These are phyloP conservation scores for Heliocidaris erythrogramma DNA, from an alignment of 35 echinoderm and acorn worm genomes.

Conservation along the genomic window DNA sequence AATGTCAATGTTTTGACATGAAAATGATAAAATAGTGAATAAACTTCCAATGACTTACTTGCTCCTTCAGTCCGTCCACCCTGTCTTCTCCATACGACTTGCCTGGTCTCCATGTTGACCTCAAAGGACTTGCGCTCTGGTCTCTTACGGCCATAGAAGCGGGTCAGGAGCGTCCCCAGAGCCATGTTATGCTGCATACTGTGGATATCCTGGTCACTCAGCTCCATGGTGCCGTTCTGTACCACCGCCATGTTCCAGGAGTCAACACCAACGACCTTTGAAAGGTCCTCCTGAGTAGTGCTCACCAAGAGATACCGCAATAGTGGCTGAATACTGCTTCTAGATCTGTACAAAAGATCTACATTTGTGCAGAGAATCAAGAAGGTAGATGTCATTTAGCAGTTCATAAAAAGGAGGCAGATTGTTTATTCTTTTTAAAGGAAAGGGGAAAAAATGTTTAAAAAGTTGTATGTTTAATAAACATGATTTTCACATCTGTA, in stretches of 20 bases:
- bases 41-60: slow-evolving; percentile 66
- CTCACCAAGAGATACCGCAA: not conserved
- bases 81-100: slow-evolving; percentile 79
- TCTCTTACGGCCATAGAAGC: slow-evolving; percentile 76
- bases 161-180: slow-evolving; percentile 79
- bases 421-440: too few species aligned
- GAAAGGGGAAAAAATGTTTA: too few species aligned
- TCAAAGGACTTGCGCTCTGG: slow-evolving; percentile 93
- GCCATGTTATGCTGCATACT: slow-evolving; percentile 61
- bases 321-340: not conserved
- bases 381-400: too few species aligned
- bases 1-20: too few species aligned
- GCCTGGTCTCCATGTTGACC: slow-evolving; percentile 82
- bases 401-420: too few species aligned
- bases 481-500: too few species aligned
- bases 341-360: not conserved
- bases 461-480: too few species aligned
- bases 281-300: not conserved
- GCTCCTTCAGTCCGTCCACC: slow-evolving; percentile 74
- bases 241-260: not conserved
- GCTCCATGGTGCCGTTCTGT: slow-evolving; percentile 27
- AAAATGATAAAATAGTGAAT: too few species aligned
- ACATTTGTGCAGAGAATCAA: not conserved
- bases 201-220: slow-evolving; percentile 50
- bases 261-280: slow-evolving; percentile 6